phyloP scores from a whole-genome alignment of 35 echinoderm and acorn worm species.

The Lytechinus pictus region DNA sequence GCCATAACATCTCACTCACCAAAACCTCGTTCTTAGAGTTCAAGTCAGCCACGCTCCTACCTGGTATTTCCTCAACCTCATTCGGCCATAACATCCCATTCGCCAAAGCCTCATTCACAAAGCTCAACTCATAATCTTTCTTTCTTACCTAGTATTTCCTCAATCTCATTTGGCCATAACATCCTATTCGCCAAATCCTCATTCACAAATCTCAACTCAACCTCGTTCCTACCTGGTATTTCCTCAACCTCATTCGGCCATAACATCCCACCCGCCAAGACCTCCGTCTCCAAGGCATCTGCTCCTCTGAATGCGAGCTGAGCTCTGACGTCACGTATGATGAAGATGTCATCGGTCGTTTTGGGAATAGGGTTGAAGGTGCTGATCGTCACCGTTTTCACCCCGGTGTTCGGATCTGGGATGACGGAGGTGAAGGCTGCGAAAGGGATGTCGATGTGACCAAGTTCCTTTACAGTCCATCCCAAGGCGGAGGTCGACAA shows the following conservation, averaged over 20 bases:
- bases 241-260: conserved; percentile 86
- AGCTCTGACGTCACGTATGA: conserved; percentile 71
- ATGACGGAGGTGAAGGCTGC: conserved; percentile 67
- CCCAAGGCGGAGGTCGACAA: not conserved
- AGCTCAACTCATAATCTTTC: not conserved
- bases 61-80: not conserved
- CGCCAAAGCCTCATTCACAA: not conserved
- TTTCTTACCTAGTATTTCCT: too few species aligned
- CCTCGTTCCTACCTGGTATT: conserved; percentile 67
- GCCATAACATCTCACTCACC: conserved; percentile 56
- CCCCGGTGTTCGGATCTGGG: conserved; percentile 35
- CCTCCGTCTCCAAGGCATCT: conserved; percentile 50
- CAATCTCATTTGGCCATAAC: too few species aligned
- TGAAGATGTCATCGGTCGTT: conserved; percentile 56
- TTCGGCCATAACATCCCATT: not conserved
- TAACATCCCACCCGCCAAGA: conserved; percentile 52
- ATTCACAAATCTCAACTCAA: not conserved
- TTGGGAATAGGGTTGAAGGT: conserved; percentile 58
- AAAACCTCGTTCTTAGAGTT: not conserved
- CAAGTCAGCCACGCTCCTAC: not conserved
- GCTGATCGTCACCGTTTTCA: conserved; percentile 63
- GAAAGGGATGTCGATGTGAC: conserved; percentile 47
- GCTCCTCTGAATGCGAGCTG: conserved; percentile 59
- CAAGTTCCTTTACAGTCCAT: conserved; percentile 53
- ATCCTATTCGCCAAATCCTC: not conserved